Evolutionary conservation across 2,113 vertebrate species (phyloP).

Genomic region (Andinoacara biseriatus): DNA sequence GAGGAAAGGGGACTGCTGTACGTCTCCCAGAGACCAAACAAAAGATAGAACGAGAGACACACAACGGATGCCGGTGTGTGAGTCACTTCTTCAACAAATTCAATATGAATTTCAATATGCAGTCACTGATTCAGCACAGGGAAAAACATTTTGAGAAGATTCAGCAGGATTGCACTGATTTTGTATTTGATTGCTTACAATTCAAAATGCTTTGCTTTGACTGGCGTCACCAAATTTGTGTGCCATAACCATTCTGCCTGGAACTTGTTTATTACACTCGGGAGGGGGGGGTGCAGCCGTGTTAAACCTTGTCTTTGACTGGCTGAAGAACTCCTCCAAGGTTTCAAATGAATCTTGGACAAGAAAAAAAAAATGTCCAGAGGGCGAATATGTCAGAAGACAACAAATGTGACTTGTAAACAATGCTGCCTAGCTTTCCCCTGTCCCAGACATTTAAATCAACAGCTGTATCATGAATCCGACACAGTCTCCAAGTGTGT

Average conservation of each 20-base stretch:
- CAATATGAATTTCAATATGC: slow-evolving; percentile 45
- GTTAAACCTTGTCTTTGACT: neutral
- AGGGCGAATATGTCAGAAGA: slow-evolving; percentile 42
- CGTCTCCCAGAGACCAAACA: slow-evolving; percentile 75
- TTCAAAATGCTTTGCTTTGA: neutral
- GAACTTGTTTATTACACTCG: neutral
- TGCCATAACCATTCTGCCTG: neutral
- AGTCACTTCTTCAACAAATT: slow-evolving; percentile 35
- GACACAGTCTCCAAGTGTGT: slow-evolving; percentile 18
- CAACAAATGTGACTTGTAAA: slow-evolving; percentile 40
- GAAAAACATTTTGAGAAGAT: slow-evolving; percentile 13
- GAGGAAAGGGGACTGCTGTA: slow-evolving; percentile 71
- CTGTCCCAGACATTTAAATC: slow-evolving; percentile 30
- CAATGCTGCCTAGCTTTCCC: slow-evolving; percentile 14
- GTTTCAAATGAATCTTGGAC: neutral
- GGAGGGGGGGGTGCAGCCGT: neutral
- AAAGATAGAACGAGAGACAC: slow-evolving; percentile 48
- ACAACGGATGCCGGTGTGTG: slow-evolving; percentile 47
- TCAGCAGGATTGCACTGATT: slow-evolving; percentile 6
- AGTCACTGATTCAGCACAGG: slow-evolving; percentile 16
- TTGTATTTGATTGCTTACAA: slow-evolving; percentile 22
- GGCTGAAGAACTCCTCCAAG: slow-evolving; percentile 2
- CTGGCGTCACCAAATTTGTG: neutral
- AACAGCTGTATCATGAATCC: slow-evolving; percentile 23
- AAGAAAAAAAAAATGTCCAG: slow-evolving; percentile 10